phyloP scores from a whole-genome alignment of 2,888 invertebrate species.

The Ormyrus nitidulus region DNA sequence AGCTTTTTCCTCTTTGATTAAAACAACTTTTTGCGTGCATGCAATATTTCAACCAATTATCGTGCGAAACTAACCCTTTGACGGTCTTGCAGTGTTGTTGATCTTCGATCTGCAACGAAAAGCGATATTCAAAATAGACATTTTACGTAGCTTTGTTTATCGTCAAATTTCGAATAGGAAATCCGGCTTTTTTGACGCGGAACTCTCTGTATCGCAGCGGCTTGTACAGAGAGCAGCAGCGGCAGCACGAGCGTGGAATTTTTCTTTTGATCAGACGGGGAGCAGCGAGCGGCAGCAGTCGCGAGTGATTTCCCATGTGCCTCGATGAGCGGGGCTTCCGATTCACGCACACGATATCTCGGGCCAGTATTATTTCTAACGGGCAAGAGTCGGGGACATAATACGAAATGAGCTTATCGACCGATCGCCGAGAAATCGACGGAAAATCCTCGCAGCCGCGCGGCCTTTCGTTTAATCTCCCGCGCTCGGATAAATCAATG shows the following conservation, averaged over 20 bases:
- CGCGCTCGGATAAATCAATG: not conserved
- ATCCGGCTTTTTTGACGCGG: too few species aligned
- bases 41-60: too few species aligned
- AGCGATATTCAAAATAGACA: too few species aligned
- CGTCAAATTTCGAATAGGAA: too few species aligned
- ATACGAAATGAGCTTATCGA: not conserved
- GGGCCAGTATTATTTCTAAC: not conserved
- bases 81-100: too few species aligned
- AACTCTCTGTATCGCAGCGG: too few species aligned
- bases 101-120: too few species aligned
- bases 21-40: too few species aligned
- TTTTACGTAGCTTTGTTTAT: too few species aligned
- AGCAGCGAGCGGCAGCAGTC: not conserved
- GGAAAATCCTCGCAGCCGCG: not conserved
- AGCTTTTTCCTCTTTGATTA: not conserved
- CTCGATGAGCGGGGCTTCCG: not conserved
- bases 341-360: not conserved
- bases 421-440: not conserved
- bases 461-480: too few species aligned
- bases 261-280: constrained; percentile 37
- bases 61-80: too few species aligned
- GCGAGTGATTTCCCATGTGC: constrained; percentile 48
- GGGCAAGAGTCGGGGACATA: not conserved
- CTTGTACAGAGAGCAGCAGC: too few species aligned
- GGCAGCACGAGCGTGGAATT: not conserved